These are phyloP conservation scores for Neoarius graeffei DNA, from an alignment of 2,113 vertebrate species.

Conservation along the genomic window DNA sequence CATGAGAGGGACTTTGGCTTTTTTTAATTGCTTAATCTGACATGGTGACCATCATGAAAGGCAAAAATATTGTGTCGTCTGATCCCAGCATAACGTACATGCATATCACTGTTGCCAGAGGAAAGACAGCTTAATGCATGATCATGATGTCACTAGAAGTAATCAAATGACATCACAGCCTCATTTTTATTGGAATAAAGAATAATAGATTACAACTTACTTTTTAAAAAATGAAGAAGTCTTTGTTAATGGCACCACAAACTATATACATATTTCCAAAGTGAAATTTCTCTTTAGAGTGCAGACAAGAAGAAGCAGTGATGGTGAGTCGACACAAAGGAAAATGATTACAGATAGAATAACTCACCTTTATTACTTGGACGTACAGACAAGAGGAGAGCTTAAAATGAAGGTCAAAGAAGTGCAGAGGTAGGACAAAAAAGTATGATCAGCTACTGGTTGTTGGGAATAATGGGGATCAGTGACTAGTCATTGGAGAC, in stretches of 20 bases:
- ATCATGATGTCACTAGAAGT: background rate
- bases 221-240: background rate
- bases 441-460: background rate
- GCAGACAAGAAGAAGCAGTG: background rate
- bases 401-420: background rate
- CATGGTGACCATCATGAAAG: too few relatives aligned
- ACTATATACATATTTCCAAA: background rate
- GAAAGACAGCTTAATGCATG: background rate
- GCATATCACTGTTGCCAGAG: too few relatives aligned
- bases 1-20: too few relatives aligned
- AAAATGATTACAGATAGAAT: background rate
- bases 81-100: too few relatives aligned
- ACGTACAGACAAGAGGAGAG: background rate
- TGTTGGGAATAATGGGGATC: background rate
- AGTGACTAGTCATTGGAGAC: background rate
- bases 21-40: too few relatives aligned
- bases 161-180: background rate
- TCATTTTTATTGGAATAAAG: background rate
- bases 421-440: background rate
- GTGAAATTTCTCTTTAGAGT: background rate
- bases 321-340: background rate
- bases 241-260: background rate
- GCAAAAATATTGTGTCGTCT: too few relatives aligned
- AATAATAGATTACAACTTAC: background rate
- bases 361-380: background rate